phyloP scores from a whole-genome alignment of 2,797 vertebrate species.

The Catamblyrhynchus diadema region DNA sequence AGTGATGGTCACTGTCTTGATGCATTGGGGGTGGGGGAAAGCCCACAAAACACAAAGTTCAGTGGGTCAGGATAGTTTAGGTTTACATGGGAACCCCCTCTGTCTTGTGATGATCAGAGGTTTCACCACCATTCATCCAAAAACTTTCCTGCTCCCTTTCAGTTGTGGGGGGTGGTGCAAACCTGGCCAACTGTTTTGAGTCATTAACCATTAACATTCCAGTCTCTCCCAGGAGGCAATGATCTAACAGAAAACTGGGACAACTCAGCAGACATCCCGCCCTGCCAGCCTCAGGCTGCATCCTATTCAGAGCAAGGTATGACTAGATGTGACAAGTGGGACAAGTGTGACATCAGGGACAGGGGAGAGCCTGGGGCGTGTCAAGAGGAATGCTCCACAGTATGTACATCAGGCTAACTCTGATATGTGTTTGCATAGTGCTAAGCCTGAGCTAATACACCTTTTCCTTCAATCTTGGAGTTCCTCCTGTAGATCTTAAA shows the following conservation, averaged over 20 bases:
- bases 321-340: neutral
- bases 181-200: neutral
- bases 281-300: neutral
- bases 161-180: fast-evolving
- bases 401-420: neutral
- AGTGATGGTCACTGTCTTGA: neutral
- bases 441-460: neutral
- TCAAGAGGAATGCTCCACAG: neutral
- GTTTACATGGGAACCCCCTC: neutral
- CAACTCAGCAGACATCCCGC: neutral
- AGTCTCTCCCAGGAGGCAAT: neutral
- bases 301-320: neutral
- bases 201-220: neutral
- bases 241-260: neutral
- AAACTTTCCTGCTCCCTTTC: neutral
- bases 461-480: neutral
- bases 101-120: neutral
- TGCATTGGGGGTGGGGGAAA: fast-evolving
- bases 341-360: neutral
- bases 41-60: neutral
- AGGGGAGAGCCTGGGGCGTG: neutral
- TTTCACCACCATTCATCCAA: neutral
- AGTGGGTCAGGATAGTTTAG: neutral
- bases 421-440: neutral
- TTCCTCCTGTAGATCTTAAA: neutral